These are phyloP conservation scores for Actinernus sp. DNA, from an alignment of 92 coral and sea anemone species.

Conservation along the genomic window DNA sequence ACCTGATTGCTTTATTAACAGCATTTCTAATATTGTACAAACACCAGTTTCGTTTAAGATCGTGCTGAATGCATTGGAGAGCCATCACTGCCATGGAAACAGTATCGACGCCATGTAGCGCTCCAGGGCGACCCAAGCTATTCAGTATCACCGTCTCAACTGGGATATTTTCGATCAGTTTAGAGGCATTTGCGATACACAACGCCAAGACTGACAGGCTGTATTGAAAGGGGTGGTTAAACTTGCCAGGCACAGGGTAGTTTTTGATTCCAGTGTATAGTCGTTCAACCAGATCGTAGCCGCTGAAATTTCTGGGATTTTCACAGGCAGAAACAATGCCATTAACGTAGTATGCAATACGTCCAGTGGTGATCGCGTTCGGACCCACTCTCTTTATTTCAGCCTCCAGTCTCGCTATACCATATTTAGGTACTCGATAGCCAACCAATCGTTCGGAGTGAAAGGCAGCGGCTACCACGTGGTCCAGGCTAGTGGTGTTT, in stretches of 20 bases:
- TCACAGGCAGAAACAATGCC: conserved; percentile 72
- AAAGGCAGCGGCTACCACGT: conserved; percentile 36
- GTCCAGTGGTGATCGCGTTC: conserved; percentile 49
- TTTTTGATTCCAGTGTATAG: conserved; percentile 38
- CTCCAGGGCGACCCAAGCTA: background rate
- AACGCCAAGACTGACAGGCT: conserved; percentile 74
- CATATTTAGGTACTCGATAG: conserved; percentile 24
- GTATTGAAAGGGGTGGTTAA: conserved; percentile 71
- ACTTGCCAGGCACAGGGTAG: conserved; percentile 29
- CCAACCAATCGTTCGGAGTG: conserved; percentile 69
- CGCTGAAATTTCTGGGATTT: conserved; percentile 60
- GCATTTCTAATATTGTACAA: too few relatives aligned
- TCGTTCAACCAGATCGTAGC: conserved; percentile 39
- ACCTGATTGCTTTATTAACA: background rate
- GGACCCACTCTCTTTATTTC: conserved; percentile 40
- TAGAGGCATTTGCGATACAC: too few relatives aligned
- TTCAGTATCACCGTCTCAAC: too few relatives aligned
- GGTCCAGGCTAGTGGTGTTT: too few relatives aligned
- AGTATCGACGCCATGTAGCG: conserved; percentile 35
- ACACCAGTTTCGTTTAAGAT: background rate
- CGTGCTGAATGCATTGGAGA: conserved; percentile 55
- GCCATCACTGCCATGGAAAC: conserved; percentile 65
- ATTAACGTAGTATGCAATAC: conserved; percentile 53
- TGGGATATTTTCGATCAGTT: too few relatives aligned
- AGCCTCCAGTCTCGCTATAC: conserved; percentile 39